Evolutionary conservation across 2,113 vertebrate genomes (phyloP).

Genomic region (Chitala chitala): DNA sequence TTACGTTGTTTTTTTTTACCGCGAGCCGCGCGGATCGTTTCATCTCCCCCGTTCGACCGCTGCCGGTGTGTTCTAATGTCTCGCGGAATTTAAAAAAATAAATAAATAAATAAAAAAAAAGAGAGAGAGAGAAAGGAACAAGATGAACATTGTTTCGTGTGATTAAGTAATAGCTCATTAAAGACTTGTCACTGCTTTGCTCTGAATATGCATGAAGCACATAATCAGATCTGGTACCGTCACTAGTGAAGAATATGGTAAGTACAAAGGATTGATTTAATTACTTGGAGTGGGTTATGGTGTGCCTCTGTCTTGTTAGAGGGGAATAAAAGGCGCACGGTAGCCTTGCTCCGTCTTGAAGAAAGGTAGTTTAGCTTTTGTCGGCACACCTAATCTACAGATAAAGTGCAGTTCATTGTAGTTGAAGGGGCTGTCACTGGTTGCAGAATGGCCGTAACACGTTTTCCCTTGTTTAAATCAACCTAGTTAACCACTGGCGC

Average conservation of each 20-base stretch:
- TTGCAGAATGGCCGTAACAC: conserved; percentile 68
- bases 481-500: conserved; percentile 61
- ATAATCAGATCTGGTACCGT: conserved; percentile 93
- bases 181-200: conserved; percentile 78
- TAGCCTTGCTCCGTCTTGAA: conserved; percentile 75
- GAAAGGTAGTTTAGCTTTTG: conserved; percentile 81
- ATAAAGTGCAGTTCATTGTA: conserved; percentile 77
- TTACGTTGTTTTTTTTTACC: conserved; percentile 75
- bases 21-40: conserved; percentile 73
- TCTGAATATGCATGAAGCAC: conserved; percentile 96
- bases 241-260: conserved; percentile 89
- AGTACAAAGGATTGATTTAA: conserved; percentile 99
- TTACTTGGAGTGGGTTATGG: conserved; percentile 95
- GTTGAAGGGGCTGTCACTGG: conserved; percentile 74
- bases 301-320: conserved; percentile 85
- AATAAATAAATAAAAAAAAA: background rate
- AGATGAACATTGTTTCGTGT: conserved; percentile 77
- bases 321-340: conserved; percentile 81
- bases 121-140: conserved; percentile 59
- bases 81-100: conserved; percentile 36
- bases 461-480: conserved; percentile 72
- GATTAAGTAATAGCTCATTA: conserved; percentile 86
- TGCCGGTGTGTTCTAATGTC: conserved; percentile 71
- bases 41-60: conserved; percentile 71
- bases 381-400: conserved; percentile 83